Percentiles rank a stretch among this genome's conserved stretches.
phyloP scores from a whole-genome alignment of 2,797 vertebrate genomes.

The Morelia viridis region DNA sequence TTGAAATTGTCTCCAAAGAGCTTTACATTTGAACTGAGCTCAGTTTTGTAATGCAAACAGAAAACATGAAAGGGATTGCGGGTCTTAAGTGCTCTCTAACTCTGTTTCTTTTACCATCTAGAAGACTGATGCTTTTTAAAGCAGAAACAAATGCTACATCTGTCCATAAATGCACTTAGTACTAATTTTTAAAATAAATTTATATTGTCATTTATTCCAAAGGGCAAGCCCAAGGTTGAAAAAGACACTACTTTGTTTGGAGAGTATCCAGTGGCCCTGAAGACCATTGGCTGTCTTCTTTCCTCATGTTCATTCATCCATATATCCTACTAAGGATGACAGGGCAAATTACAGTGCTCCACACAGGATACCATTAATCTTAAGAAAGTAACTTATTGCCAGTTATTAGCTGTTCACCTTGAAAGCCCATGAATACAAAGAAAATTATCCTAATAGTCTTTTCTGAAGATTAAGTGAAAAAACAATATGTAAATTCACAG shows the following conservation, averaged over 20 bases:
- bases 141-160: conserved; percentile 9
- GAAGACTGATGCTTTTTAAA: background rate
- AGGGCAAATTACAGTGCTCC: conserved; percentile 57
- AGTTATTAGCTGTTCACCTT: conserved; percentile 70
- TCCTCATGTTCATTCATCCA: conserved; percentile 33
- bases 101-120: conserved; percentile 5
- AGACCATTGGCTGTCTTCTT: conserved; percentile 41
- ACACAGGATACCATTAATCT: conserved; percentile 62
- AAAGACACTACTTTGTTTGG: conserved; percentile 7
- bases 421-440: conserved; percentile 67
- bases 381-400: conserved; percentile 56
- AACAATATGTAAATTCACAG: conserved; percentile 38
- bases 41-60: background rate
- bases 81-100: background rate
- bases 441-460: conserved; percentile 56
- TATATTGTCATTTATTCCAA: conserved; percentile 18
- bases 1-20: background rate
- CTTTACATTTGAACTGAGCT: background rate
- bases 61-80: background rate
- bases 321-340: conserved; percentile 43
- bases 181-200: conserved; percentile 29
- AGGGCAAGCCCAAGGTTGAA: conserved; percentile 42
- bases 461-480: conserved; percentile 55
- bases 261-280: conserved; percentile 9
- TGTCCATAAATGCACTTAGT: background rate